Conservation (phyloP, 1,140 invertebrate species). For the Drosophila takahashii region DNA sequence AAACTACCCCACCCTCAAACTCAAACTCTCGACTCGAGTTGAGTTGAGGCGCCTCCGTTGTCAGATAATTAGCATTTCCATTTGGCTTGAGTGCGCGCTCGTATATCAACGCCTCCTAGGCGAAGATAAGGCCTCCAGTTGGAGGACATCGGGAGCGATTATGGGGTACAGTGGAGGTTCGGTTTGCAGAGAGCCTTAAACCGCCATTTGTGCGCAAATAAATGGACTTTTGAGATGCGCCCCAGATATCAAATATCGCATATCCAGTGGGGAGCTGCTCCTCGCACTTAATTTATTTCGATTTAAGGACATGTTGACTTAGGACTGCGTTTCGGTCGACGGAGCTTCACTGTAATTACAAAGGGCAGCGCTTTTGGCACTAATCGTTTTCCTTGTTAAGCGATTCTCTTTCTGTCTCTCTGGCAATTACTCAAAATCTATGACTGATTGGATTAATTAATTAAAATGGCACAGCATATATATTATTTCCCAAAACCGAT, state of each 20-base stretch:
- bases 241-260: background rate
- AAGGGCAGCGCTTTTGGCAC: constrained; percentile 5
- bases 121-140: constrained; percentile 34
- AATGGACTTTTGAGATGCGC: background rate
- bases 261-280: background rate
- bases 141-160: constrained; percentile 30
- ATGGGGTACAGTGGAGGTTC: constrained; percentile 14
- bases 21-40: no score
- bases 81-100: constrained; percentile 52
- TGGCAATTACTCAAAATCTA: constrained; percentile 45
- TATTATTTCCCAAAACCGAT: background rate
- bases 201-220: background rate
- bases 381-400: constrained; percentile 30
- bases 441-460: constrained; percentile 43
- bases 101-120: constrained; percentile 48
- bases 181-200: background rate
- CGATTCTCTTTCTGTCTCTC: constrained; percentile 6
- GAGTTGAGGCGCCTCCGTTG: constrained; percentile 51
- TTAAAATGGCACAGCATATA: constrained; percentile 27
- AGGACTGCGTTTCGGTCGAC: background rate
- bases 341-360: background rate
- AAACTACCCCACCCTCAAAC: background rate
- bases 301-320: background rate
- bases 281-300: background rate
- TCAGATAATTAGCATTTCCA: constrained; percentile 80